phyloP scores from a whole-genome alignment of 2,797 vertebrate species.

The Brotula barbata region DNA sequence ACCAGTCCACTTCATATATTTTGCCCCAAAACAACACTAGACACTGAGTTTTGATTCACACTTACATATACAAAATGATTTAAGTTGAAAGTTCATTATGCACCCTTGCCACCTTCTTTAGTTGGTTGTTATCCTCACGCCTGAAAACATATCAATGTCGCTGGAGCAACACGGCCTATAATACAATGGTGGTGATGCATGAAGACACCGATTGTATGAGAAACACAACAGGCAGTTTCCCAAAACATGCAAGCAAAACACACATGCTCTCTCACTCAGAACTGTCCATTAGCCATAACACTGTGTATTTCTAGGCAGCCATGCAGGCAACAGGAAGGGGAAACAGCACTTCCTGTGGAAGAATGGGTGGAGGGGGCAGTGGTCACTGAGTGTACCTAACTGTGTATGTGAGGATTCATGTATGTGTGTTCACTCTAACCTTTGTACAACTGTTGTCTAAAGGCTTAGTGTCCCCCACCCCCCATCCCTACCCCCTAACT shows the following conservation, averaged over 20 bases:
- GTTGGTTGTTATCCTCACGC: too few relatives aligned
- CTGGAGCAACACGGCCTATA: neutral
- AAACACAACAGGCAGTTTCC: neutral
- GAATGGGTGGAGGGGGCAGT: slow-evolving; percentile 67
- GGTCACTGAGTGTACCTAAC: slow-evolving; percentile 35
- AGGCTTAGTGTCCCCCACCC: slow-evolving; percentile 34
- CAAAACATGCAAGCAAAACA: slow-evolving; percentile 16
- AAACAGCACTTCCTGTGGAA: slow-evolving; percentile 72
- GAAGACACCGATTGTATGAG: neutral
- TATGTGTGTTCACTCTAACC: slow-evolving; percentile 31
- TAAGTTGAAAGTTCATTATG: neutral
- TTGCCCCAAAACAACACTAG: neutral
- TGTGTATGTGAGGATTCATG: slow-evolving; percentile 12
- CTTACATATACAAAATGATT: neutral
- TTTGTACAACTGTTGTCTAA: slow-evolving; percentile 38
- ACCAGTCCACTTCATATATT: neutral
- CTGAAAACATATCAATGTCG: neutral
- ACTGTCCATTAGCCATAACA: slow-evolving; percentile 15
- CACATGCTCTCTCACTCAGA: slow-evolving; percentile 11
- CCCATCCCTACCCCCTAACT: slow-evolving; percentile 29
- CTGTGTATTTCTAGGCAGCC: slow-evolving; percentile 55
- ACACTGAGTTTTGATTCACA: neutral
- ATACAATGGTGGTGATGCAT: neutral
- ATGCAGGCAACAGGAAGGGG: slow-evolving; percentile 72
- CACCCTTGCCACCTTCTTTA: neutral